phyloP scores from a whole-genome alignment of 2,888 invertebrate genomes.

The Idaea aversata region DNA sequence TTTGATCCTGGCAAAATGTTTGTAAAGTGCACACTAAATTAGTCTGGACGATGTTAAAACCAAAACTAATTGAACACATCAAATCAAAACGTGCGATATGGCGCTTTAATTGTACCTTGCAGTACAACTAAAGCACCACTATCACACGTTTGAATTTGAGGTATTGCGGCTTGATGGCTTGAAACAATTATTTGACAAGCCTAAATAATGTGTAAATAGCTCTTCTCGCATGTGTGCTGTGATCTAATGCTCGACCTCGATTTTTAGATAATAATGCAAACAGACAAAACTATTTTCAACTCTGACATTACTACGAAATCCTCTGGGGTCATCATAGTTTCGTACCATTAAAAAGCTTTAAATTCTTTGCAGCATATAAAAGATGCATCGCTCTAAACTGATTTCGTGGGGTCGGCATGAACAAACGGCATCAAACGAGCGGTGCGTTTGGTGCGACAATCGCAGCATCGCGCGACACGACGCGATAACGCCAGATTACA shows the following conservation, averaged over 20 bases:
- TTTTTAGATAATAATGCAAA: neutral
- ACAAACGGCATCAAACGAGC: conserved; percentile 57
- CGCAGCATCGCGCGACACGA: conserved; percentile 55
- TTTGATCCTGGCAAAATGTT: too few relatives aligned
- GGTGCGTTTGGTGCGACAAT: conserved; percentile 56
- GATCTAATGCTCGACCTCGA: neutral
- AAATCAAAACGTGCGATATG: too few relatives aligned
- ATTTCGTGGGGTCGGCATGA: conserved; percentile 38
- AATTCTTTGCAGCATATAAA: neutral
- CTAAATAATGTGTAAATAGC: too few relatives aligned
- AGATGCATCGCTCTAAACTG: neutral
- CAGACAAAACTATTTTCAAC: neutral
- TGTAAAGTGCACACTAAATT: too few relatives aligned
- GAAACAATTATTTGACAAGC: too few relatives aligned
- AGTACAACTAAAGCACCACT: too few relatives aligned
- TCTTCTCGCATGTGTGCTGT: too few relatives aligned
- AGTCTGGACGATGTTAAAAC: too few relatives aligned
- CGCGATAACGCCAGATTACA: conserved; percentile 44
- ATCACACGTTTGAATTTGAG: too few relatives aligned
- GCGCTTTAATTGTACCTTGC: too few relatives aligned
- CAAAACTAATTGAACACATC: too few relatives aligned
- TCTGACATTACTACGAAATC: neutral
- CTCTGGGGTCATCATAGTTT: neutral
- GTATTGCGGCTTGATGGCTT: too few relatives aligned
- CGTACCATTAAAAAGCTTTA: neutral